Conservation (phyloP, 2,797 vertebrate genomes). For the Euthynnus affinis region DNA sequence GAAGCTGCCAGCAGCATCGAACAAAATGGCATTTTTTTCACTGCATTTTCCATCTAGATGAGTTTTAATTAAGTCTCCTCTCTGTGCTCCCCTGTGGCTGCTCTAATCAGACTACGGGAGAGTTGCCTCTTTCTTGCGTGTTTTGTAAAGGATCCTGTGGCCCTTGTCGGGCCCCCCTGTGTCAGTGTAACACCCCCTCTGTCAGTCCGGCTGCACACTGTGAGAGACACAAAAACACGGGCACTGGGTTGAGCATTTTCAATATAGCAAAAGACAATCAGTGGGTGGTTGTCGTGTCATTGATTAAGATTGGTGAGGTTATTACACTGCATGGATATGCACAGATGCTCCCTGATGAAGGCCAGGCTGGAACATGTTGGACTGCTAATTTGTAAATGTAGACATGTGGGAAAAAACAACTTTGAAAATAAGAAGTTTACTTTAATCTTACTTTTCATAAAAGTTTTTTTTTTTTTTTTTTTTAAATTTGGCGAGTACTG, state of each 20-base stretch:
- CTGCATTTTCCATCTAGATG: constrained; percentile 83
- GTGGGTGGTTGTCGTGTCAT: constrained; percentile 67
- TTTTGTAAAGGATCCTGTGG: constrained; percentile 62
- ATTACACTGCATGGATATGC: constrained; percentile 65
- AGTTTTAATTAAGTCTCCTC: constrained; percentile 86
- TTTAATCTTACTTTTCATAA: constrained; percentile 10
- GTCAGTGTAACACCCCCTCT: constrained; percentile 44
- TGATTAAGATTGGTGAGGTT: constrained; percentile 80
- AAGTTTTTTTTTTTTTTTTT: constrained; percentile 5
- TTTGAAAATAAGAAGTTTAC: constrained; percentile 20
- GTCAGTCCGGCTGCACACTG: constrained; percentile 39
- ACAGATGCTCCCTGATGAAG: constrained; percentile 74
- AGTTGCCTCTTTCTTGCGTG: constrained; percentile 57
- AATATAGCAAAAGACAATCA: constrained; percentile 58
- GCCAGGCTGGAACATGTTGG: constrained; percentile 42
- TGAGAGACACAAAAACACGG: constrained; percentile 48
- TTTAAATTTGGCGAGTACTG: constrained; percentile 15
- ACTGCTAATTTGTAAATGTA: constrained; percentile 46
- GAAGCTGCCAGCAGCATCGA: constrained; percentile 59
- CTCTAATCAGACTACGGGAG: constrained; percentile 83
- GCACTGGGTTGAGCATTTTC: constrained; percentile 39
- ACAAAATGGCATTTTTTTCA: constrained; percentile 77
- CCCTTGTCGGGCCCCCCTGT: constrained; percentile 60
- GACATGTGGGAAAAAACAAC: constrained; percentile 16
- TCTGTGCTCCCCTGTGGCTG: constrained; percentile 75